Evolutionary conservation across 2,888 invertebrate genomes (phyloP).

Genomic region (Eurytoma californica): DNA sequence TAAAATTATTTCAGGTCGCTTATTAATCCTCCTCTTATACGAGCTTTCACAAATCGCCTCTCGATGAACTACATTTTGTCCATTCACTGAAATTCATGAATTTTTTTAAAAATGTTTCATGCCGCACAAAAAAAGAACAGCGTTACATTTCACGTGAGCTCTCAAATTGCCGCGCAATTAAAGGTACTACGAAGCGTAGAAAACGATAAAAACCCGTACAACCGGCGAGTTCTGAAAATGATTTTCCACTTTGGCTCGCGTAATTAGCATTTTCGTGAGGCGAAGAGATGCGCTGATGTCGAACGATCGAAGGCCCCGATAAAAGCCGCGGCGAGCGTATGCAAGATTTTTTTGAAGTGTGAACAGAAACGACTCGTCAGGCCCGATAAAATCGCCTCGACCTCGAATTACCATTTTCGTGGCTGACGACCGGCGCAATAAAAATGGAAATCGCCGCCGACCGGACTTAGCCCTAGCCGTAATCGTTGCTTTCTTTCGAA

Average conservation of each 20-base stretch:
- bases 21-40: slow-evolving; percentile 10
- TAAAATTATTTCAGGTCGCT: slow-evolving; percentile 25
- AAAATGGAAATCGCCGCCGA: background rate
- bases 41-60: background rate
- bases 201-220: background rate
- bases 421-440: background rate
- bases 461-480: background rate
- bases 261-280: too few species aligned
- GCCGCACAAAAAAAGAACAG: too few species aligned
- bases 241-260: slow-evolving; percentile 7
- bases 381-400: slow-evolving; percentile 16
- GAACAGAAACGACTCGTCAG: background rate
- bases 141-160: too few species aligned
- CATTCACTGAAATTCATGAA: background rate
- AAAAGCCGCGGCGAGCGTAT: too few species aligned
- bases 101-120: background rate
- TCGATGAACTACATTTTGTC: background rate
- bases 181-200: too few species aligned
- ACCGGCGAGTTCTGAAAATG: background rate
- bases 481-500: background rate
- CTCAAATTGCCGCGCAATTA: too few species aligned
- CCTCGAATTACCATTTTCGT: background rate
- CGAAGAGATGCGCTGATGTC: too few species aligned
- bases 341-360: slow-evolving; percentile 7
- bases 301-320: too few species aligned